Base-by-base conservation (phyloP, 2,888 invertebrate genomes). In the Pseudococcus viburni region DNA sequence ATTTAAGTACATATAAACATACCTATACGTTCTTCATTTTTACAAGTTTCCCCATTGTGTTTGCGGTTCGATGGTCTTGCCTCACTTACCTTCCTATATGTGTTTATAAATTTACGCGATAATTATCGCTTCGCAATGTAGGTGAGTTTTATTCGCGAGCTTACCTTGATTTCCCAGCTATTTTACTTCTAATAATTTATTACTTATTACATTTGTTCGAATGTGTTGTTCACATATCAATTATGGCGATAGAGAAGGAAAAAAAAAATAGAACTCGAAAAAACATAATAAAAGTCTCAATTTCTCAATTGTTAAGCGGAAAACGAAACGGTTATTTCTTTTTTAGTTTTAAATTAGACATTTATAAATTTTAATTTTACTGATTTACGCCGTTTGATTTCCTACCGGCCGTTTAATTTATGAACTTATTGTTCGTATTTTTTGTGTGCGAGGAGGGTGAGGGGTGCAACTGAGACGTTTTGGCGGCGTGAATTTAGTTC, bases 31-130 rank as follows among this genome's bases (percentile, higher is more conserved):
- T 55, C 68, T 26, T 86, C 33, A 55, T 88, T 88, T 88, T 80
- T 88, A 88, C 88, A 55, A 88, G 88, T 88, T 88, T 88, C 88
- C 83, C 88, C 77, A 88, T 88, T 88, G 88, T 88, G 88, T 88
- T 88, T 83, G 88, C 88, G 88, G 88, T 88, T 88, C 88, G 88
- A 88, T 88, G 88, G 88, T 88, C 88, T 88, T 88, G 80, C 88
- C 80, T 80, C 80, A 88, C 80, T 88, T 55, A 55, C 80, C 83
- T 80, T 55, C 83, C 48, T 80, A 80, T 59, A 88, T 51, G 42
- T 51, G 80, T 39, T 15, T 83, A 88, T 88, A 88, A 88, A 88
- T 88, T 88, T 88, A 80, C 77, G 88, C 83, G 88, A 88, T 88
- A 88, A 88, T 88, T 88, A 88, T 88, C 88, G 83, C 88, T 88